Percentiles rank a stretch among this genome's conserved stretches.
phyloP scores from a whole-genome alignment of 2,888 invertebrate genomes.

The Hypolimnas misippus region DNA sequence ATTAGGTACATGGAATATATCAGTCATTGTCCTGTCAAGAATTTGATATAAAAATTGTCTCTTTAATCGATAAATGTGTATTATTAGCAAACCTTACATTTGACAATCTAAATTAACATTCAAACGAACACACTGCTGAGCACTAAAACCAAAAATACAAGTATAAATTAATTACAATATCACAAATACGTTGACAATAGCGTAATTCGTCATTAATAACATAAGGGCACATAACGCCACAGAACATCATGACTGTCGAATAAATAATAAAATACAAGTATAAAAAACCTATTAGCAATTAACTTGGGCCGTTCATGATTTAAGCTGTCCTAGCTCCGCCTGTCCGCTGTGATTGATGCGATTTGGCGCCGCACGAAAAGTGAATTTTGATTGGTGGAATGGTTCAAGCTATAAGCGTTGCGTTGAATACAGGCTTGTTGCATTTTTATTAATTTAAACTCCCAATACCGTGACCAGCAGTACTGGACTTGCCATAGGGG shows the following conservation, averaged over 20 bases:
- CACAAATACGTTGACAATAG: conserved; percentile 15
- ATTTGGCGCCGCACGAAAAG: conserved; percentile 45
- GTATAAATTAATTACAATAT: conserved; percentile 16
- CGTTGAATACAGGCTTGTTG: conserved; percentile 5
- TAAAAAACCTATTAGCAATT: conserved; percentile 58
- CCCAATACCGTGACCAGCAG: too few species aligned
- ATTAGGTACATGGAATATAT: too few species aligned
- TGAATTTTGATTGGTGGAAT: conserved; percentile 52
- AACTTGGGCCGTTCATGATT: conserved; percentile 59
- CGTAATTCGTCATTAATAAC: conserved; percentile 15
- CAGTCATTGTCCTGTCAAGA: too few species aligned
- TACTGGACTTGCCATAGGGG: too few species aligned
- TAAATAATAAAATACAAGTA: conserved; percentile 44
- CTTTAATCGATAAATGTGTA: too few species aligned
- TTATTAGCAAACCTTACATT: too few species aligned
- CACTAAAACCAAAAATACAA: conserved; percentile 2
- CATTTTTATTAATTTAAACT: too few species aligned
- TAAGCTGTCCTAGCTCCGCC: conserved; percentile 62
- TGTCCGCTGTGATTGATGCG: conserved; percentile 63
- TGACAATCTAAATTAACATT: conserved; percentile 6
- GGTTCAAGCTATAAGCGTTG: conserved; percentile 38
- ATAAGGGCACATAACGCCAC: conserved; percentile 37
- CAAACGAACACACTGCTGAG: conserved; percentile 10
- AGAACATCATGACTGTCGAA: conserved; percentile 30
- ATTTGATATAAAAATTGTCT: too few species aligned